Percentiles rank a stretch among this genome's conserved stretches.
These are phyloP conservation scores for Sandelia bainsii DNA, from an alignment of 2,797 vertebrate genomes.

Conservation along the genomic window DNA sequence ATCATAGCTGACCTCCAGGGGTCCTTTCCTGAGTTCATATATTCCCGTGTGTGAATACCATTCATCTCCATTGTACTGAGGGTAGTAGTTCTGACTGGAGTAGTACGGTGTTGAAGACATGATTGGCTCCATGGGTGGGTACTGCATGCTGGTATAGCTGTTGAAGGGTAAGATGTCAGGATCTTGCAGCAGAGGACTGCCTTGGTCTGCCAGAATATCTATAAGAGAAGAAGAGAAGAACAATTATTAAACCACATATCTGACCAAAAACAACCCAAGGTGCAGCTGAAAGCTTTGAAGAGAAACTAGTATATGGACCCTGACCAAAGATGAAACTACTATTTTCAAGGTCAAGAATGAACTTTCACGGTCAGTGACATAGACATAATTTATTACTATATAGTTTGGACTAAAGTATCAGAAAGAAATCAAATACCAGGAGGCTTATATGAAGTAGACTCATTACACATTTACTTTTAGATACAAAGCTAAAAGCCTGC, in stretches of 20 bases:
- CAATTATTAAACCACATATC: background rate
- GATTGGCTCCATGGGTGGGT: constrained; percentile 88
- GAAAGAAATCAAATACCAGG: background rate
- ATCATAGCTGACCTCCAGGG: constrained; percentile 87
- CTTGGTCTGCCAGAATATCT: constrained; percentile 92
- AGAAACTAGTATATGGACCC: background rate
- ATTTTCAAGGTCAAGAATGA: background rate
- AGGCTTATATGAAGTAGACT: background rate
- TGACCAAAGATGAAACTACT: background rate
- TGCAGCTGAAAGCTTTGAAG: background rate
- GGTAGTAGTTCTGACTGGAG: constrained; percentile 91
- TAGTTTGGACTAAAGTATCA: background rate
- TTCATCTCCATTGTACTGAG: constrained; percentile 89
- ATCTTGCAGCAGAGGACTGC: constrained; percentile 89
- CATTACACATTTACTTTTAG: background rate
- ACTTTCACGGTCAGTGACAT: background rate
- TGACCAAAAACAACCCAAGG: background rate
- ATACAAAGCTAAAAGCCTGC: background rate
- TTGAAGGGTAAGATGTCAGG: constrained; percentile 89
- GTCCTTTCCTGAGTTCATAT: constrained; percentile 91
- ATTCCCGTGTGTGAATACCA: constrained; percentile 91
- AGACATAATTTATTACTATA: no score
- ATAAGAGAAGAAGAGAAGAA: constrained; percentile 61
- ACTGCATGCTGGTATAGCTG: constrained; percentile 89
- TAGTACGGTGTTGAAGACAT: constrained; percentile 90